Conservation (phyloP, 2,797 vertebrate genomes). For the Hippoglossus hippoglossus region DNA sequence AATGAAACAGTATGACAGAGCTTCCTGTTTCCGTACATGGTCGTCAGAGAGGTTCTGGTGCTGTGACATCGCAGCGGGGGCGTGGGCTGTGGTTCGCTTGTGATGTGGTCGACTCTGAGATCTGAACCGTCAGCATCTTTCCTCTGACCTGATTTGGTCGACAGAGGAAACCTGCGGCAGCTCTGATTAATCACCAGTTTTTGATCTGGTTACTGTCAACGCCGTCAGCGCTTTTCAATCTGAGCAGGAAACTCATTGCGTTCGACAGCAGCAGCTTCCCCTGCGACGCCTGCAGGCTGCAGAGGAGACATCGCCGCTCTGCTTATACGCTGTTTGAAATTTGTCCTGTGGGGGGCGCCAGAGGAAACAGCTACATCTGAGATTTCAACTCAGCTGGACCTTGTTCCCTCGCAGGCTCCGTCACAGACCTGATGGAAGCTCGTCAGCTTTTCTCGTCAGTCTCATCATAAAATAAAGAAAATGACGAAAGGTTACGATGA, state of each 20-base stretch:
- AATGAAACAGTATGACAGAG: too few species aligned
- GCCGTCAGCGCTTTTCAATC: slow-evolving; percentile 31
- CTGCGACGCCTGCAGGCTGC: too few species aligned
- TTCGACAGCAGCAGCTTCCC: too few species aligned
- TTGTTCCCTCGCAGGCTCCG: too few species aligned
- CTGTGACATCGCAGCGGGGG: slow-evolving; percentile 13
- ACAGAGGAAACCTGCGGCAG: slow-evolving; percentile 1
- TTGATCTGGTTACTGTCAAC: slow-evolving; percentile 27
- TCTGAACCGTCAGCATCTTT: slow-evolving; percentile 33
- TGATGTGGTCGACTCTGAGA: slow-evolving; percentile 34
- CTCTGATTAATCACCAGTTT: neutral
- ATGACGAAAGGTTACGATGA: too few species aligned
- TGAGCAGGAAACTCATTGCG: neutral
- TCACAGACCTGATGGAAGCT: too few species aligned
- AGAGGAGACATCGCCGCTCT: neutral
- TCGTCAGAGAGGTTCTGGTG: neutral
- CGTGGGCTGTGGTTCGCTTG: neutral
- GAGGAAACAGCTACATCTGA: neutral
- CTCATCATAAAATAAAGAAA: too few species aligned
- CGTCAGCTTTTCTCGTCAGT: too few species aligned
- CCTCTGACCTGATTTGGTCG: slow-evolving; percentile 49
- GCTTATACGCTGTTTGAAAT: neutral
- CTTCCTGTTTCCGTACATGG: slow-evolving; percentile 24
- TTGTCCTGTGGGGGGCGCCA: slow-evolving; percentile 9
- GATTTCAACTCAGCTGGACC: too few species aligned